Base-by-base conservation (phyloP, 2,113 vertebrate species). In the Ptychochromis oligacanthus region DNA sequence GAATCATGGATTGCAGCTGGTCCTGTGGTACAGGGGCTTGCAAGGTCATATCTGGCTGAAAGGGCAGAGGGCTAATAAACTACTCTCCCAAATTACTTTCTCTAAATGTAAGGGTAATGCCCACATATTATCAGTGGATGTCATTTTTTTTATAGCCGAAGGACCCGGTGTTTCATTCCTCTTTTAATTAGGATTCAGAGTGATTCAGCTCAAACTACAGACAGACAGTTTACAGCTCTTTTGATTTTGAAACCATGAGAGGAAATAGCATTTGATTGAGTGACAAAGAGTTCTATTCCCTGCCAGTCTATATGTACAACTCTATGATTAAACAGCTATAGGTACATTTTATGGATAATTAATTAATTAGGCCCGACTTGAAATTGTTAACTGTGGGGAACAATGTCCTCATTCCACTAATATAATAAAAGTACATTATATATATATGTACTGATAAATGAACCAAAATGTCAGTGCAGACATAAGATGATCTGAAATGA, bases 1-100 rank as follows among this genome's bases (percentile, higher is more conserved):
- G 93, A 96, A 95, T 94, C 92, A 95, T 90, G 84, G 83, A 87
- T 75, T 90, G 89, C 87, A 94, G 92, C 93, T 90, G 92, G 92
- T 93, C 87, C 70, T 91, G 83, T 87, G 87, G 78, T 90, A 62
- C 55, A 75, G 49, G 77, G 84, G 81, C 87, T 83, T 60, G 46
- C 89, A 94, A 94, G 94, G 94, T 95, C 92, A 94, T 80, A 75
- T 86, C 85, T 92, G 87, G 55, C 88, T 91, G 26, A 90, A 93
- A 93, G 92, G 93, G 89, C 87, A 92, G 64, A 81, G 74, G 89
- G 81, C 82, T 89, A 94, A 93, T 92, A 93, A 93, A 92, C 86
- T 80, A 75, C 85, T 82, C 59, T 80, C 64, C 80, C 76, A 90
- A 94, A 93, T 93, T 87, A 87, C 91, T 91, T 93, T 93, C 65